These are phyloP conservation scores for Stigmatopora nigra DNA, from an alignment of 2,113 vertebrate genomes.

Conservation along the genomic window DNA sequence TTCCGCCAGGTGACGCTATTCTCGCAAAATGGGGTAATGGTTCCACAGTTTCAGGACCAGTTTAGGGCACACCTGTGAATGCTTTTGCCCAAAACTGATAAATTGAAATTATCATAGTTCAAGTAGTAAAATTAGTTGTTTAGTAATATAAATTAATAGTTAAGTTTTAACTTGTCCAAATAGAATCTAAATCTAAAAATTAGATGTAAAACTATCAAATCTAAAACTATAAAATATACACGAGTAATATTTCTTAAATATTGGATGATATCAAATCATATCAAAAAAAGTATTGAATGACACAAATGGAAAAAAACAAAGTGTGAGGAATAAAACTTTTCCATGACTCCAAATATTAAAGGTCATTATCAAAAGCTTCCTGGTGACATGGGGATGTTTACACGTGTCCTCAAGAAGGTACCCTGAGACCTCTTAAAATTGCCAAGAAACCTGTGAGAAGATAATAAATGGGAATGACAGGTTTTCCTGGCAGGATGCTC, in stretches of 20 bases:
- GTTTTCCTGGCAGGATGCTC: conserved; percentile 68
- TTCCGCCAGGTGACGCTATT: conserved; percentile 30
- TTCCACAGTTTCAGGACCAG: too few species aligned
- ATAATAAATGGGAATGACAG: conserved; percentile 40
- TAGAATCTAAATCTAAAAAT: too few species aligned
- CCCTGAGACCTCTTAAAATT: conserved; percentile 5
- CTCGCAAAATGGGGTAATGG: not conserved
- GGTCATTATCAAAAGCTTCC: not conserved
- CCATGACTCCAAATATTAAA: not conserved
- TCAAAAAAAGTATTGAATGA: not conserved
- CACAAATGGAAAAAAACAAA: not conserved
- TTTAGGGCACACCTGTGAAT: not conserved
- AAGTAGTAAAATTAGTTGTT: too few species aligned
- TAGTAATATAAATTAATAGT: too few species aligned
- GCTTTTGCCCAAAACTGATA: too few species aligned
- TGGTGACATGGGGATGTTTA: not conserved
- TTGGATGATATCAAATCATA: not conserved
- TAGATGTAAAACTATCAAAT: too few species aligned
- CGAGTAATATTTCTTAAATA: too few species aligned
- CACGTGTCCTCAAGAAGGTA: conserved; percentile 8
- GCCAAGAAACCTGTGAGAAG: conserved; percentile 32
- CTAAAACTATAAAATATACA: too few species aligned
- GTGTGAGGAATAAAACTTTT: not conserved
- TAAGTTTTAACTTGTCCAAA: too few species aligned
- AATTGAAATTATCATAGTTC: too few species aligned